Base-by-base conservation (phyloP, 1,140 invertebrate genomes). In the Caerostris extrusa region DNA sequence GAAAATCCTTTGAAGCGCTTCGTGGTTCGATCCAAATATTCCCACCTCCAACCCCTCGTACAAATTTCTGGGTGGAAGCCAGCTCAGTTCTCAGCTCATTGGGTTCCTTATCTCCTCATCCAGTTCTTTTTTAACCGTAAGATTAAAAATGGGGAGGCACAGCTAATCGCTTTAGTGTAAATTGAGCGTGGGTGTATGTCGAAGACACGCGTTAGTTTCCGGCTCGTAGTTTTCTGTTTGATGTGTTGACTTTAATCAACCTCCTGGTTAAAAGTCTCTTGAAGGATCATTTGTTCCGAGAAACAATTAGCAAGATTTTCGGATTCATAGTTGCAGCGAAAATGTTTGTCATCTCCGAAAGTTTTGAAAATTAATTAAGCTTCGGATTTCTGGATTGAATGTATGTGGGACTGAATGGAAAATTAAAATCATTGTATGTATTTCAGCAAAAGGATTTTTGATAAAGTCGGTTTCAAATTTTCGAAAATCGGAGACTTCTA, bases 1-100 rank as follows among this genome's bases (percentile, higher is more conserved):
- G 57, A 55, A 56, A 58, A 58, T 83, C 71, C 34, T 77, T 77
- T 83, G 17, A 17, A 83, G 19, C 71, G 10, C 71, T 77, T 77
- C 50, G 71, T n/a, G 71, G n/a, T 83, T 83, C 82, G 82, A 83
- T 83, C 82, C 55, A 57, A 58, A 83, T n/a, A 83, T 83, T 83
- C 57, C 19, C 82, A 6, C 53, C 10, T 2, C 34, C 34, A 34
- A 34, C 34, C 34, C 34, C 34, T 2, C 34, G 2, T n/a, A 34
- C 34, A 83, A 83, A 83, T 83, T 83, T 57, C 82, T 83, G 82
- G 82, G 53, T 19, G 55, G 57, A 19, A 58, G 82, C 82, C 82
- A 83, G 82, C 56, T 57, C 19, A 50, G n/a, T 77, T 56, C 3
- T 12, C 82, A 83, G 55, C n/a, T 58, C 82, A 83, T 83, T 83